Evolutionary conservation across 1,140 invertebrate species (phyloP), one percentile per base, ranked within the genome.

Genomic region (Camponotus pennsylvanicus): DNA sequence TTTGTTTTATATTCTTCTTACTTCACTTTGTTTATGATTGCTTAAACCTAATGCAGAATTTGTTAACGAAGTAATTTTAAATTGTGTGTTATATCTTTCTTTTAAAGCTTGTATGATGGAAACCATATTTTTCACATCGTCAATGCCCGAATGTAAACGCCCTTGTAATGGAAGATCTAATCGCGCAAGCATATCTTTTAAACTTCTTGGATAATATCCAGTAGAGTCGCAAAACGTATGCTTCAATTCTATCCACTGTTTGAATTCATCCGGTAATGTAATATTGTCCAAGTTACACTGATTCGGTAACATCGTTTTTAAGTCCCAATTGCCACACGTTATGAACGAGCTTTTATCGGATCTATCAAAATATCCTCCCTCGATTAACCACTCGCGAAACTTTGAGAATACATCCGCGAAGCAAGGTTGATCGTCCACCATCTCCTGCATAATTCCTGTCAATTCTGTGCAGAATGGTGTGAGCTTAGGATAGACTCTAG

Each of bases 261-360:
- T 93, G 69, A 96, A 96, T 90, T 96, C 95, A 18, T 90, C n/a
- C 6, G 96, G 95, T n/a, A 95, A 52, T 11, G 86, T 37, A n/a
- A 96, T 86, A 0, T 93, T 88, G 7, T 96, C 95, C 42, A 95
- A 88, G 18, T 91, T 18, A 88, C 96, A 97, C 87, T 97, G 96
- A 0, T 88, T 88, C 13, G 96, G 96, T 18, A 97, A 88, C 96
- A 97, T 96, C 0, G 93, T 93, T 86, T 95, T 95, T 11, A 97
- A 92, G 92, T 97, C 97, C 96, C 96, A 97, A 92, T 97, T 96
- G 18, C 97, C 97, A 91, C 95, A 97, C 0, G 96, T 97, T 3
- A 97, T 94, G 93, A 97, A 97, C 1, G 94, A 92, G 87, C 92
- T 92, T n/a, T 93, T 80, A 7, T 91, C 61, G 18, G 79, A 75